Conservation (phyloP, 2,797 vertebrate genomes). For the Notoglanidium macrostoma region DNA sequence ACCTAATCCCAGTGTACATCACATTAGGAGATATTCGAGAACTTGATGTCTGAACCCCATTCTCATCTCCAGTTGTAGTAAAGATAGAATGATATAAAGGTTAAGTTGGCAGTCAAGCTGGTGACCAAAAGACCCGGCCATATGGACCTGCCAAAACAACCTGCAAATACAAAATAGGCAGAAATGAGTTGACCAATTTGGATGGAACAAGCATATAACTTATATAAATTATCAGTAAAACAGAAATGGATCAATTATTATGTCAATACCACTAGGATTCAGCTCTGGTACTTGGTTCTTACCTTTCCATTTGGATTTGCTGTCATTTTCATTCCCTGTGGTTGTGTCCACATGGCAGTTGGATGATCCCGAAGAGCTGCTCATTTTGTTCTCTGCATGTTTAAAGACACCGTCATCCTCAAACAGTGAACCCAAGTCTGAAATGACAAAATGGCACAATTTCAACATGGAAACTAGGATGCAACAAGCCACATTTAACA, state of each 20-base stretch:
- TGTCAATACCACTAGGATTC: background rate
- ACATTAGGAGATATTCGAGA: background rate
- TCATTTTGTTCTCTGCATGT: conserved; percentile 72
- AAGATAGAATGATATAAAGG: conserved; percentile 82
- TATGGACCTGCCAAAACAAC: conserved; percentile 67
- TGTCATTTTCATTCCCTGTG: conserved; percentile 77
- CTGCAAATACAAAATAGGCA: conserved; percentile 63
- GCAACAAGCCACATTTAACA: too few relatives aligned
- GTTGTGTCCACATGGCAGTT: conserved; percentile 89
- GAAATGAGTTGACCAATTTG: background rate
- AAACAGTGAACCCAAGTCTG: conserved; percentile 73
- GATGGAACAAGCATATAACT: background rate
- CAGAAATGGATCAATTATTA: background rate
- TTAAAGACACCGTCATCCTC: conserved; percentile 77
- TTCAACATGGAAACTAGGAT: background rate
- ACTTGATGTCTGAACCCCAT: background rate
- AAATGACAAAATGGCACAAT: conserved; percentile 43
- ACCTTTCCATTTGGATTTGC: conserved; percentile 74
- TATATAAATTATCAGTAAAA: background rate
- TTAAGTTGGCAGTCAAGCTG: conserved; percentile 85
- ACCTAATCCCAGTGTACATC: conserved; percentile 28
- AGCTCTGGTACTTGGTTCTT: conserved; percentile 31
- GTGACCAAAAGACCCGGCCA: conserved; percentile 79
- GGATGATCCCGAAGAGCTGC: conserved; percentile 84
- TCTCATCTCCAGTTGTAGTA: conserved; percentile 80